Percentiles rank a stretch among this genome's conserved stretches.
These are phyloP conservation scores for Hypselothyrea guttata DNA, from an alignment of 2,888 invertebrate genomes.

Conservation along the genomic window DNA sequence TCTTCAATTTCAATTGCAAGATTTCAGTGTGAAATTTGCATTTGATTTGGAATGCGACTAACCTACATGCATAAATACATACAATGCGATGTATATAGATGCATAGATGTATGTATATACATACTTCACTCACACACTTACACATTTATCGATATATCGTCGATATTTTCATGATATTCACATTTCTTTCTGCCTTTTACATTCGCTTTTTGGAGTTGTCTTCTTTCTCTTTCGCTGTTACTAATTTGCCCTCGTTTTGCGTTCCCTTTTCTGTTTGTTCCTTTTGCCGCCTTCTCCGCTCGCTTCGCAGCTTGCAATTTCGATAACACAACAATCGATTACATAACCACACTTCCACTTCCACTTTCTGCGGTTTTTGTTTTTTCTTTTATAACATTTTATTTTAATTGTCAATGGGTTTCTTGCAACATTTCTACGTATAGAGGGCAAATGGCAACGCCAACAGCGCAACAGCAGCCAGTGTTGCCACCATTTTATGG, in stretches of 20 bases:
- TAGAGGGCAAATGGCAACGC: no score
- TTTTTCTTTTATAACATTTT: not conserved
- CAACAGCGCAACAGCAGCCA: not conserved
- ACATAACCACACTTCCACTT: no score
- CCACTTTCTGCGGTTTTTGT: no score
- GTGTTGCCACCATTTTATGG: no score
- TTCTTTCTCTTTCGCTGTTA: constrained; percentile 37
- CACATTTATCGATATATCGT: not conserved
- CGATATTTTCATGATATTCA: not conserved
- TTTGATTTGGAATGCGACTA: constrained; percentile 34
- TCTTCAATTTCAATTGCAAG: no score
- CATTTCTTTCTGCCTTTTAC: not conserved
- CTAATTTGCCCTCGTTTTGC: constrained; percentile 4
- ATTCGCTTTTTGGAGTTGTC: not conserved
- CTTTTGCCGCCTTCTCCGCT: constrained; percentile 7
- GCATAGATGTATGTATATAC: no score
- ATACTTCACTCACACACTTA: not conserved
- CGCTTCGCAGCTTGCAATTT: constrained; percentile 53
- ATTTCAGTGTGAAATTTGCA: constrained; percentile 16
- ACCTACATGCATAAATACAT: constrained; percentile 37
- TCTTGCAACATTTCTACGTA: constrained; percentile 50
- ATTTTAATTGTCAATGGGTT: constrained; percentile 22
- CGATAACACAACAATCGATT: constrained; percentile 18
- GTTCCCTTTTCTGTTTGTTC: not conserved
- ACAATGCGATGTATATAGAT: no score